Evolutionary conservation across 2,888 invertebrate species (phyloP).

Genomic region (Kuschelorhynchus macadamiae): DNA sequence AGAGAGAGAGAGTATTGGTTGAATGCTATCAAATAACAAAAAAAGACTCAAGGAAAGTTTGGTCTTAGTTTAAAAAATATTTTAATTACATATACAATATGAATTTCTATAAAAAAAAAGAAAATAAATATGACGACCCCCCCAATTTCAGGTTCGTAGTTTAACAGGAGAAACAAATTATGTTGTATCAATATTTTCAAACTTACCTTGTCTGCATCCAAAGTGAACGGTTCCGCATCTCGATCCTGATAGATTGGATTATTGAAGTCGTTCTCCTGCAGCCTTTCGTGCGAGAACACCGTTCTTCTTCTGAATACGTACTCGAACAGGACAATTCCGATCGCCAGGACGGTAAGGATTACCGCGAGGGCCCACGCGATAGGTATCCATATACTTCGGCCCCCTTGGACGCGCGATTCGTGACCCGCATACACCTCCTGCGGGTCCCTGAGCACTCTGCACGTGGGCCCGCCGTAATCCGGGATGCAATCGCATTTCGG

Average conservation of each 20-base stretch:
- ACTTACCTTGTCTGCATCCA: conserved; percentile 75
- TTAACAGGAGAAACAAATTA: too few species aligned
- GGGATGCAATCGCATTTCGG: conserved; percentile 68
- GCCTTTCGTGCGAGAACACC: conserved; percentile 83
- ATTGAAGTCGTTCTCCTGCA: conserved; percentile 86
- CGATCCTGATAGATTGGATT: conserved; percentile 88
- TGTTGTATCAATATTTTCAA: too few species aligned
- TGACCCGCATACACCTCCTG: conserved; percentile 33
- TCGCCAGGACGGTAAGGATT: conserved; percentile 57
- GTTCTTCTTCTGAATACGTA: conserved; percentile 60
- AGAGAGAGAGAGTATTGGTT: too few species aligned
- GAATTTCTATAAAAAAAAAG: too few species aligned
- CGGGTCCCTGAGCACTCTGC: conserved; percentile 20
- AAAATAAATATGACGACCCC: too few species aligned
- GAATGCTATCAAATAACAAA: too few species aligned
- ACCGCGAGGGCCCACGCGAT: conserved; percentile 57
- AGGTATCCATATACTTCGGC: conserved; percentile 56
- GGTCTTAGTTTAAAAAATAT: too few species aligned
- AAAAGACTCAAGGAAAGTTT: too few species aligned
- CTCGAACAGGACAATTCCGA: conserved; percentile 60
- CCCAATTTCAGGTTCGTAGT: too few species aligned
- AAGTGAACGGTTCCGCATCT: conserved; percentile 73
- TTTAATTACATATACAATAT: too few species aligned
- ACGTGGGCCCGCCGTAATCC: conserved; percentile 66
- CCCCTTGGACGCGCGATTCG: conserved; percentile 24